Evolutionary conservation across 2,113 vertebrate genomes (phyloP).

Genomic region (Istiophorus platypterus): DNA sequence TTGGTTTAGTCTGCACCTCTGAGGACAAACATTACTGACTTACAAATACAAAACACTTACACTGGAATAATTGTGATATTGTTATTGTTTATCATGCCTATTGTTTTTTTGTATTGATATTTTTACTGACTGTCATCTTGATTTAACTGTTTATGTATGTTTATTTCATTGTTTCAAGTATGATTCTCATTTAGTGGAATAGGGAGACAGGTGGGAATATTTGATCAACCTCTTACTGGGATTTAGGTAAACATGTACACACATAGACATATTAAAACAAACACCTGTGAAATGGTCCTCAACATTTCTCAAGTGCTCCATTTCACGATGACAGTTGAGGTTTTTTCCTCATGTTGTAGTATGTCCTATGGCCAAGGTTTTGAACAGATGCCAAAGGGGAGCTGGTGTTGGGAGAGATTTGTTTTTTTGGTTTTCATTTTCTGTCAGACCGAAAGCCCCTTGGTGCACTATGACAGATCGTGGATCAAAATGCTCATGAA

Average conservation of each 20-base stretch:
- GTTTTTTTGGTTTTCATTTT: conserved; percentile 21
- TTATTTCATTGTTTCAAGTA: conserved; percentile 64
- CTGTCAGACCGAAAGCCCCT: conserved; percentile 43
- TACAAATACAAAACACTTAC: conserved; percentile 79
- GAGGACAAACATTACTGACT: conserved; percentile 77
- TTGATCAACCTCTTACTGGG: conserved; percentile 50
- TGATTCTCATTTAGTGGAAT: conserved; percentile 59
- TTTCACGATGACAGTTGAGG: conserved; percentile 42
- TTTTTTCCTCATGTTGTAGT: conserved; percentile 27
- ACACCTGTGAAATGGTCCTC: conserved; percentile 72
- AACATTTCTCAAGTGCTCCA: conserved; percentile 54
- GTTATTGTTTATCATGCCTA: conserved; percentile 65
- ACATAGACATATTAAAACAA: not conserved
- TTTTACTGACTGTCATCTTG: conserved; percentile 72
- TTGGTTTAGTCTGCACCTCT: conserved; percentile 71
- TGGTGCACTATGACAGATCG: conserved; percentile 30
- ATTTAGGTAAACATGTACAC: conserved; percentile 35
- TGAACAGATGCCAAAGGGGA: conserved; percentile 74
- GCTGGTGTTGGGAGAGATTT: conserved; percentile 3
- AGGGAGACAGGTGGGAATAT: conserved; percentile 56
- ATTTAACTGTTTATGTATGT: conserved; percentile 67
- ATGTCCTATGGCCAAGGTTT: conserved; percentile 43
- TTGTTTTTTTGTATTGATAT: conserved; percentile 71
- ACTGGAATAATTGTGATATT: conserved; percentile 86
- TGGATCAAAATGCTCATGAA: conserved; percentile 36